Percentiles rank a stretch among this genome's conserved stretches.
Evolutionary conservation across 1,140 invertebrate genomes (phyloP).

Genomic region (Chironomus striatipennis): DNA sequence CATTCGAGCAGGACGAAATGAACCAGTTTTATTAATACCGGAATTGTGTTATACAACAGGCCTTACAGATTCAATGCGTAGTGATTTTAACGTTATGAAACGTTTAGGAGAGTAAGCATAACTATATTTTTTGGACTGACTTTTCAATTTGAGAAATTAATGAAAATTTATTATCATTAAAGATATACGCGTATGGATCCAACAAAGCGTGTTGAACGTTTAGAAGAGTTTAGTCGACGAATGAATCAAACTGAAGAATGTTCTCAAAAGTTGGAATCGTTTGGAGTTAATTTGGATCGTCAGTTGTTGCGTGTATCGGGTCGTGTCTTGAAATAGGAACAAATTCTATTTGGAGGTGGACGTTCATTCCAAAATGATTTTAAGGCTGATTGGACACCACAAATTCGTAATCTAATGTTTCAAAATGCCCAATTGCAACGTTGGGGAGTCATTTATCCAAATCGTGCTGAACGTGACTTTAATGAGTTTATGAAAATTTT

Average conservation of each 20-base stretch:
- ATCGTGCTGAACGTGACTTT: slow-evolving; percentile 36
- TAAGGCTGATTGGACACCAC: slow-evolving; percentile 51
- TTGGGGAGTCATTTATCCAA: slow-evolving; percentile 43
- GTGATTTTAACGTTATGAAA: slow-evolving; percentile 61
- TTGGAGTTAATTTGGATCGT: slow-evolving; percentile 48
- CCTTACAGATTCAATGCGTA: slow-evolving; percentile 46
- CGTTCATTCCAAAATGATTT: slow-evolving; percentile 38
- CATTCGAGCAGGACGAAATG: neutral
- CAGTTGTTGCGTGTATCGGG: slow-evolving; percentile 46
- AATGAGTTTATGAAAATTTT: slow-evolving; percentile 41
- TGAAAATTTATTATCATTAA: too few relatives aligned
- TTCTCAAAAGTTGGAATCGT: slow-evolving; percentile 44
- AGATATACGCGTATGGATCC: slow-evolving; percentile 66
- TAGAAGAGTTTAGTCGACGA: slow-evolving; percentile 54
- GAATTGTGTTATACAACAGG: slow-evolving; percentile 77
- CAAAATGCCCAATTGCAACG: slow-evolving; percentile 33
- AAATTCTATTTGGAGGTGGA: slow-evolving; percentile 41
- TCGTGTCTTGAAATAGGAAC: slow-evolving; percentile 45
- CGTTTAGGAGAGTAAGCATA: slow-evolving; percentile 53
- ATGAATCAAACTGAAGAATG: slow-evolving; percentile 41
- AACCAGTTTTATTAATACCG: slow-evolving; percentile 51
- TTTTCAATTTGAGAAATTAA: too few relatives aligned
- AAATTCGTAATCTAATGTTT: slow-evolving; percentile 39
- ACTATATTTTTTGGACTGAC: too few relatives aligned
- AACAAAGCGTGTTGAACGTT: slow-evolving; percentile 52